Base-by-base conservation (phyloP, 2,113 vertebrate genomes). In the Cygnus buccinator region DNA sequence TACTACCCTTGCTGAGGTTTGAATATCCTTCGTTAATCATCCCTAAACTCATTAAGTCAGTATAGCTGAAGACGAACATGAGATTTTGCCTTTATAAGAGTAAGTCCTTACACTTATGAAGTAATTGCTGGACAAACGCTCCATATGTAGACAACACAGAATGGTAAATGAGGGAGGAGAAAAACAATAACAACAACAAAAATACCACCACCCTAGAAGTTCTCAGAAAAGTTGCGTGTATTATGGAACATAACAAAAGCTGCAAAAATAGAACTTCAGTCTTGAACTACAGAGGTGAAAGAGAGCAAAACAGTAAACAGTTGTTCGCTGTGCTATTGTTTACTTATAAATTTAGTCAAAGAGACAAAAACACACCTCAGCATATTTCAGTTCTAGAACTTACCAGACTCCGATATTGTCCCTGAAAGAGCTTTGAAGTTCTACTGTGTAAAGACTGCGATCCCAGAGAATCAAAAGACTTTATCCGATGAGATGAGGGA, bases 381-480 rank as follows among this genome's bases (percentile, higher is more conserved):
- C 35, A 80, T 8, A 4, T 73, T 75, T 68, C 11, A 18, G 28
- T 75, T 62, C 43, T 44, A 84, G 21, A 84, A 96, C 99, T 99
- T 97, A 99, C 99, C 99, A 99, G 98, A 98, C 99, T 99, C 95
- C 99, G 98, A 97, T 99, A 99, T 97, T 99, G 99, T 97, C 98
- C 99, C 97, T 99, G 99, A 96, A 99, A 98, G 95, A 99, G 98
- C 98, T 99, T 99, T 96, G 99, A 99, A 95, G 99, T 98, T 93
- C 99, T 98, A 41, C 98, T 98, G 91, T 99, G 98, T 50, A 98
- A 98, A 93, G 99, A 98, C 97, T 99, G 99, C 39, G 98, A 98
- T 96, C 98, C 98, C 94, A 99, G 97, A 26, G 99, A 99, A 97
- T 99, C 99, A 8, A 99, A 99, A 5, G 99, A 99, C 94, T 99